phyloP scores from a whole-genome alignment of 2,797 vertebrate species.

The Pangasius larnaudii region DNA sequence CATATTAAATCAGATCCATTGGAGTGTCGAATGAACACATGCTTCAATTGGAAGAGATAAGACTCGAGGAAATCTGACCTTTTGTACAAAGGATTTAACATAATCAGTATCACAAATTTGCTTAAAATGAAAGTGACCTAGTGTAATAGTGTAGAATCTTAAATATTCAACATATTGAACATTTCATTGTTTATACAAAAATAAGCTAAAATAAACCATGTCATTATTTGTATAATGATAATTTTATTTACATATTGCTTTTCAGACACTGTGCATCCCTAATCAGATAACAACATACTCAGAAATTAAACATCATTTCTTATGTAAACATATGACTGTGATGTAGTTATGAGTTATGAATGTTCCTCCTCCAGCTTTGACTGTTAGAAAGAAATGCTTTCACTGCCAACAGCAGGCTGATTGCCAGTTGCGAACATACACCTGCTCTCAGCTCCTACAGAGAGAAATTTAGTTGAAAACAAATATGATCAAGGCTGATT shows the following conservation, averaged over 20 bases:
- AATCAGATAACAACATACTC: neutral
- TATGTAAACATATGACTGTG: neutral
- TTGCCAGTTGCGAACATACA: conserved; percentile 20
- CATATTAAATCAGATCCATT: neutral
- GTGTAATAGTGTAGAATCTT: neutral
- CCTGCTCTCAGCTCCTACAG: conserved; percentile 26
- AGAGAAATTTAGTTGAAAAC: conserved; percentile 4
- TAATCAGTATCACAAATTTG: neutral
- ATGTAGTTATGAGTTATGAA: conserved; percentile 2
- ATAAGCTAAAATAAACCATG: neutral
- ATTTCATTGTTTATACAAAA: neutral
- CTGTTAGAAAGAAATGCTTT: neutral
- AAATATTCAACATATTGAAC: neutral
- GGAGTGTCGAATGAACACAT: neutral
- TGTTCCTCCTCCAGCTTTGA: conserved; percentile 20
- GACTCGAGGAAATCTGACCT: neutral
- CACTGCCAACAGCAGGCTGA: conserved; percentile 21
- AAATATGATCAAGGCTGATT: conserved; percentile 10
- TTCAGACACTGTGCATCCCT: neutral
- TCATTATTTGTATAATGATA: neutral
- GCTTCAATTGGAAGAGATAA: neutral
- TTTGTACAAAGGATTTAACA: neutral
- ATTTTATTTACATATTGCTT: neutral
- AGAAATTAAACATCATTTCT: neutral
- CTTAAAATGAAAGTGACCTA: neutral